Conservation (phyloP, 1,140 invertebrate genomes). For the Hypsibius dujardini region DNA sequence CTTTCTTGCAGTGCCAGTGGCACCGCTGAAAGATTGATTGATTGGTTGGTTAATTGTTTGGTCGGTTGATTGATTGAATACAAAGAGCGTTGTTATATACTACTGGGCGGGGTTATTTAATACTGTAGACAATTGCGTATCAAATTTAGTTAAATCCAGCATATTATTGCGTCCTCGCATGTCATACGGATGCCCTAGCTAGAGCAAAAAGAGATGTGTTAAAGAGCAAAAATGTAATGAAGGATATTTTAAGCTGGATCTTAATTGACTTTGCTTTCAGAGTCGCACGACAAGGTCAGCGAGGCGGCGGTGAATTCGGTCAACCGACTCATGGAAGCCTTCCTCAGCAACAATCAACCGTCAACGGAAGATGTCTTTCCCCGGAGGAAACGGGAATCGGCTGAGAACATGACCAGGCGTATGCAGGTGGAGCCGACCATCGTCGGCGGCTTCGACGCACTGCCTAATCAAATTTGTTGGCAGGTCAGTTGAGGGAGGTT, state of each 20-base stretch:
- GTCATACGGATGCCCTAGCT: neutral
- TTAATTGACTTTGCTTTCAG: neutral
- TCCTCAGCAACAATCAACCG: neutral
- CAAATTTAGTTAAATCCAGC: too few species aligned
- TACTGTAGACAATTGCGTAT: too few species aligned
- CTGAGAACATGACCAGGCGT: too few species aligned
- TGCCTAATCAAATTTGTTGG: slow-evolving; percentile 14
- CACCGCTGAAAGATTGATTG: too few species aligned
- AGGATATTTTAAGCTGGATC: neutral
- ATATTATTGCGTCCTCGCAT: neutral
- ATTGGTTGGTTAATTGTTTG: too few species aligned
- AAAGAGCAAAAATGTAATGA: too few species aligned
- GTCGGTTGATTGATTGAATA: too few species aligned
- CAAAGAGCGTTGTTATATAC: too few species aligned
- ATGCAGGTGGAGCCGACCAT: slow-evolving; percentile 1
- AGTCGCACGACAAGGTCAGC: neutral
- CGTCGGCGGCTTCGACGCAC: neutral
- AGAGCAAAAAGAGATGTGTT: too few species aligned
- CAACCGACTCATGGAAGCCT: neutral
- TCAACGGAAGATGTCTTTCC: neutral
- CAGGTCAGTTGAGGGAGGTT: neutral
- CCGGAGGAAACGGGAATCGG: too few species aligned
- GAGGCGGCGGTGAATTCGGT: neutral
- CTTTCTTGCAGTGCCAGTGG: too few species aligned
- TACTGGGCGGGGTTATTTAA: too few species aligned